A percentile compares a stretch with the other conserved stretches of the same genome.
These are phyloP conservation scores for Bradypus variegatus DNA, from an alignment of 2,797 vertebrate genomes.

Conservation along the genomic window DNA sequence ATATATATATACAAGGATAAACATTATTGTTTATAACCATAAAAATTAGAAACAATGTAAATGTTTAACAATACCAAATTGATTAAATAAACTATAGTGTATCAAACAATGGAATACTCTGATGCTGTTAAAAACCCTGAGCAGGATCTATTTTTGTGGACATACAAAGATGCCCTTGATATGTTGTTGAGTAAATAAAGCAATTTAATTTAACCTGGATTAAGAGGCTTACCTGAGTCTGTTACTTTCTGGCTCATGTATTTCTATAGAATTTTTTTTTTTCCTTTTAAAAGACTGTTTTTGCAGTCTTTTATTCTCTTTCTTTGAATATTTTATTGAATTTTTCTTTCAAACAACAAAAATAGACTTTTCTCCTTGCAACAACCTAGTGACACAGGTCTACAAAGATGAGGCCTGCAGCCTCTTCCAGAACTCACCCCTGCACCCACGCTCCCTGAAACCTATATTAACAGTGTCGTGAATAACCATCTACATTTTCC, in stretches of 20 bases:
- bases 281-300: neutral
- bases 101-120: neutral
- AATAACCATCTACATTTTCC: neutral
- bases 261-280: neutral
- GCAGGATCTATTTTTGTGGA: neutral
- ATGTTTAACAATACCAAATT: neutral
- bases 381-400: neutral
- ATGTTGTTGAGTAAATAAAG: neutral
- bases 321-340: neutral
- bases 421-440: neutral
- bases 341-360: constrained; percentile 14
- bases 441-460: neutral
- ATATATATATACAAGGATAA: neutral
- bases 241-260: neutral
- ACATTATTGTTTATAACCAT: constrained; percentile 6
- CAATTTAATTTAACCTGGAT: neutral
- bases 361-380: neutral
- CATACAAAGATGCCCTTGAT: neutral
- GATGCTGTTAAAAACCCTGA: neutral
- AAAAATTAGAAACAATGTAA: neutral
- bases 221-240: neutral
- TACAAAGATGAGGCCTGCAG: neutral
- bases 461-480: neutral
- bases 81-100: neutral
- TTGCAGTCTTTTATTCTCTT: neutral